Evolutionary conservation across 2,888 invertebrate genomes (phyloP).

Genomic region (Lepidonotus clava): DNA sequence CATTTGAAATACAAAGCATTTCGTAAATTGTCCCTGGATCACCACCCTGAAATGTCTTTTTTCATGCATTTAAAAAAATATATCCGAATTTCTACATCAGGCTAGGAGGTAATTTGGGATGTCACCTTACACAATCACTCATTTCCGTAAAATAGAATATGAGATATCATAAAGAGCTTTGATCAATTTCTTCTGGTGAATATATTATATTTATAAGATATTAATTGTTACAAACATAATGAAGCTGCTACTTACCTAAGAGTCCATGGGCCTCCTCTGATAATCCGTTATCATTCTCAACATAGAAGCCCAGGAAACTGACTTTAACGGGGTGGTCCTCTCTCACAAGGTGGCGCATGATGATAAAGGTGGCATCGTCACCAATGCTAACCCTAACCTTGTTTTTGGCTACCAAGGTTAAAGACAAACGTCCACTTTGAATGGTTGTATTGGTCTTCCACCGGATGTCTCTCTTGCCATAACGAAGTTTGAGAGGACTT

Average conservation of each 20-base stretch:
- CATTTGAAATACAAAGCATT: no score
- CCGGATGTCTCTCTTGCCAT: not conserved
- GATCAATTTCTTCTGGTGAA: no score
- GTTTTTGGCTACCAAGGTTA: not conserved
- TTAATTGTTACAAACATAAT: no score
- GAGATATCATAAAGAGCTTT: no score
- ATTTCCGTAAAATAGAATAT: no score
- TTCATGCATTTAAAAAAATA: no score
- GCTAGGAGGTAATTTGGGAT: no score
- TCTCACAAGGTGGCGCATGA: slow-evolving; percentile 58
- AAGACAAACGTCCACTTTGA: not conserved
- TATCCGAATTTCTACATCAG: no score
- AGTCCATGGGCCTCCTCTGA: slow-evolving; percentile 59
- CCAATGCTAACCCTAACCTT: slow-evolving; percentile 36
- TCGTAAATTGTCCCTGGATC: no score
- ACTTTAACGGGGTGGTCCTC: slow-evolving; percentile 46
- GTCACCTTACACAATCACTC: no score
- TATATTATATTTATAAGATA: no score
- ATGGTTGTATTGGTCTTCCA: slow-evolving; percentile 31
- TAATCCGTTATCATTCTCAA: slow-evolving; percentile 54
- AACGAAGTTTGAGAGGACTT: not conserved
- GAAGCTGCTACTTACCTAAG: slow-evolving; percentile 60
- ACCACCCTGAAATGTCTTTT: no score
- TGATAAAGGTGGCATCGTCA: slow-evolving; percentile 31
- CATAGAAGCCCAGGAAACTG: slow-evolving; percentile 63